phyloP scores from a whole-genome alignment of 2,888 invertebrate genomes.

The Synergus umbraculus region DNA sequence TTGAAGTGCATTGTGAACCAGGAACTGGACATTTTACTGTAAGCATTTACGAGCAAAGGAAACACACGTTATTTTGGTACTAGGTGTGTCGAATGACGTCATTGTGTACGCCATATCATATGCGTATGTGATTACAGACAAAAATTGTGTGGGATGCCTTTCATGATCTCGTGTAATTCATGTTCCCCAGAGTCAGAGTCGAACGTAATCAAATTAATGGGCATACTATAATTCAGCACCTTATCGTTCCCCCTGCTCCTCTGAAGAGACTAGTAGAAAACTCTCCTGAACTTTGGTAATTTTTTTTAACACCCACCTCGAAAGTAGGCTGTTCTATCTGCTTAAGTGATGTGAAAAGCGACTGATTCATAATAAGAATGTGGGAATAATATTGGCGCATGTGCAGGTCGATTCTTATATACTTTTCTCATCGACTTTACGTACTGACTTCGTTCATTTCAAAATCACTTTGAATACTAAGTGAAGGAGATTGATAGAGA shows the following conservation, averaged over 20 bases:
- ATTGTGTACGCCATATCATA: slow-evolving; percentile 41
- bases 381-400: too few relatives aligned
- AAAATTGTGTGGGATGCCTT: slow-evolving; percentile 28
- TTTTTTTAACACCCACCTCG: too few relatives aligned
- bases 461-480: too few relatives aligned
- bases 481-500: too few relatives aligned
- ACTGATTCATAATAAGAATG: too few relatives aligned
- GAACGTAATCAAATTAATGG: slow-evolving; percentile 33
- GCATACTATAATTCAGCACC: slow-evolving; percentile 13
- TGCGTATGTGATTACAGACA: slow-evolving; percentile 42
- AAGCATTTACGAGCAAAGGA: slow-evolving; percentile 24
- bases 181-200: background rate
- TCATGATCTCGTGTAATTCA: slow-evolving; percentile 39
- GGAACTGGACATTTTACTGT: background rate
- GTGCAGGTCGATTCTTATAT: too few relatives aligned
- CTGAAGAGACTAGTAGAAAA: background rate
- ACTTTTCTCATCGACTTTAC: too few relatives aligned
- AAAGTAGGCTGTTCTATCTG: too few relatives aligned
- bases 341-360: too few relatives aligned
- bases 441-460: too few relatives aligned
- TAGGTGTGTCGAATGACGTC: slow-evolving; percentile 63
- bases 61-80: slow-evolving; percentile 60
- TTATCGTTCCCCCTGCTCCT: background rate
- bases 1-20: background rate
- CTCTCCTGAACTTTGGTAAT: too few relatives aligned